Evolutionary conservation across 1,140 invertebrate genomes (phyloP).

Genomic region (Drosophila pallidifrons): DNA sequence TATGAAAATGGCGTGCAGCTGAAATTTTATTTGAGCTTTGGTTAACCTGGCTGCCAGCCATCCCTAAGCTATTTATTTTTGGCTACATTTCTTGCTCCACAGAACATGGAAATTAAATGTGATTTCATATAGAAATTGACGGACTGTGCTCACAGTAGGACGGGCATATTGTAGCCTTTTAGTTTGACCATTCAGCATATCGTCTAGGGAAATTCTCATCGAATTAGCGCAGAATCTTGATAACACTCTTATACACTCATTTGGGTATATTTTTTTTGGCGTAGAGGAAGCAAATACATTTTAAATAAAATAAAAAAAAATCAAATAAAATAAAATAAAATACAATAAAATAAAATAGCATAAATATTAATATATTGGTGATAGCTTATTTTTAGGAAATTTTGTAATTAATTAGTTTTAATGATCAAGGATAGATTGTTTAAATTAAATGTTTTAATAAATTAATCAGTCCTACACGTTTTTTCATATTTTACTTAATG

Average conservation of each 20-base stretch:
- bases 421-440: no score
- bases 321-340: no score
- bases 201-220: not conserved
- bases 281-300: no score
- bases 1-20: constrained; percentile 80
- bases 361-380: no score
- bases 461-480: no score
- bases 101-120: constrained; percentile 58
- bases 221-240: not conserved
- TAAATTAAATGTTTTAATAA: no score
- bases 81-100: constrained; percentile 32
- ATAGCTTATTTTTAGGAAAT: no score
- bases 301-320: no score
- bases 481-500: no score
- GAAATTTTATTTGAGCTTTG: constrained; percentile 68
- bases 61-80: constrained; percentile 63
- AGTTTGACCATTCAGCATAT: not conserved
- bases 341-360: no score
- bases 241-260: not conserved
- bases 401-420: no score
- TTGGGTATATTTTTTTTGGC: not conserved
- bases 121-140: constrained; percentile 58
- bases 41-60: constrained; percentile 53
- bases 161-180: not conserved
- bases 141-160: constrained; percentile 34